Evolutionary conservation across 2,113 vertebrate genomes (phyloP).

Genomic region (Gallinago paraguaiae): DNA sequence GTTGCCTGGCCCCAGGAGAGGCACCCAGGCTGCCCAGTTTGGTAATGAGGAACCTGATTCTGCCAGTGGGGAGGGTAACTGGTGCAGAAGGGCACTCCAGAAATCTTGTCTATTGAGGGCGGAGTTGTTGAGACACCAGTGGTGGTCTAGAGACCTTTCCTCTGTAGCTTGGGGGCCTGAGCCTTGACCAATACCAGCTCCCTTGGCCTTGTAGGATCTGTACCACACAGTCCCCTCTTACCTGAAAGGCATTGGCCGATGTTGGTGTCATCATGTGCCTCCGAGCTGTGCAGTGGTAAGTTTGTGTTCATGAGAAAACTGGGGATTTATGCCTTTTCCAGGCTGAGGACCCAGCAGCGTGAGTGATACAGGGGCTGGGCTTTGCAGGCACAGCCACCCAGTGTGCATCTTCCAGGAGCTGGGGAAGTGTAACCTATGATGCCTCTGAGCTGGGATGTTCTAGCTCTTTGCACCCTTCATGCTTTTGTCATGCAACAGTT

Average conservation of each 20-base stretch:
- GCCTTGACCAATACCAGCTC: accelerated
- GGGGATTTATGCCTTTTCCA: background rate
- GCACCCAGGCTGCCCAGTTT: background rate
- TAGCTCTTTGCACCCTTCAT: background rate
- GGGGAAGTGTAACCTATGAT: background rate
- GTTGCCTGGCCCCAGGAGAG: background rate
- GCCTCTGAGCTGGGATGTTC: background rate
- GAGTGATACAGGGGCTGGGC: background rate
- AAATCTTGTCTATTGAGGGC: background rate
- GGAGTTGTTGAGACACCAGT: background rate
- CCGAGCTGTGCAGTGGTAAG: background rate
- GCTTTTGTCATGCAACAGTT: background rate
- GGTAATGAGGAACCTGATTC: accelerated
- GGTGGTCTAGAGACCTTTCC: background rate
- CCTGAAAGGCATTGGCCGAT: background rate
- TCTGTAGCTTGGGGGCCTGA: background rate
- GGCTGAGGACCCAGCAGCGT: background rate
- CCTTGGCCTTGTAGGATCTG: background rate
- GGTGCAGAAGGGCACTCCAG: background rate
- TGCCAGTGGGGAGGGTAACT: background rate
- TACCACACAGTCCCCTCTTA: background rate
- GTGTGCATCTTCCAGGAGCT: background rate
- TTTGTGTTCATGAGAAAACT: background rate
- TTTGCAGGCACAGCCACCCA: background rate
- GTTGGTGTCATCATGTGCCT: background rate